A percentile compares a stretch with the other conserved stretches of the same genome.
phyloP scores from a whole-genome alignment of 2,113 vertebrate genomes.

The Pelusios castaneus region DNA sequence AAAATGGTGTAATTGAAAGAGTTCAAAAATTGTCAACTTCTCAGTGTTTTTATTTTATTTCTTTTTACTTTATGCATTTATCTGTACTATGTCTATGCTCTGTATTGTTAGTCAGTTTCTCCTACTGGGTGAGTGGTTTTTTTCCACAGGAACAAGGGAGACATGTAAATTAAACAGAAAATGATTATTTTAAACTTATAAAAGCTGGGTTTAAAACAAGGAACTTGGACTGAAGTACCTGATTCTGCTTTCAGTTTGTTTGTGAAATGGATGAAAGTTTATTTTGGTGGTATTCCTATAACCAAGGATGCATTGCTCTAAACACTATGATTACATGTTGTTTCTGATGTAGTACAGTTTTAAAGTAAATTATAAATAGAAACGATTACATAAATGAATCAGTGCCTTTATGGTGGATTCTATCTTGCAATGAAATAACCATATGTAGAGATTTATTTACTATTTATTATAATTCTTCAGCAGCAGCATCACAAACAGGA shows the following conservation, averaged over 20 bases:
- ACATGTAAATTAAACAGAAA: not conserved
- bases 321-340: not conserved
- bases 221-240: not conserved
- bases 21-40: not conserved
- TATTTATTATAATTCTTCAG: not conserved
- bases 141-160: not conserved
- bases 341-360: not conserved
- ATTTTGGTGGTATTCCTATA: not conserved
- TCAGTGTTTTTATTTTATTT: not conserved
- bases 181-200: not conserved
- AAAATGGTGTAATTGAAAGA: not conserved
- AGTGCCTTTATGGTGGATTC: not conserved
- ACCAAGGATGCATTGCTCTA: not conserved
- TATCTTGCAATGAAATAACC: not conserved
- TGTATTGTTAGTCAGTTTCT: not conserved
- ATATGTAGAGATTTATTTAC: not conserved
- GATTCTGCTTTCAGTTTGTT: not conserved
- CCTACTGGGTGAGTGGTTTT: not conserved
- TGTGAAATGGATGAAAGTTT: not conserved
- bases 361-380: not conserved
- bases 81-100: not conserved
- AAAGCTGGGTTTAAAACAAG: not conserved
- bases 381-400: not conserved
- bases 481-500: not conserved
- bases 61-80: not conserved